These are phyloP conservation scores for Tuta absoluta DNA, from an alignment of 2,888 invertebrate genomes.

Conservation along the genomic window DNA sequence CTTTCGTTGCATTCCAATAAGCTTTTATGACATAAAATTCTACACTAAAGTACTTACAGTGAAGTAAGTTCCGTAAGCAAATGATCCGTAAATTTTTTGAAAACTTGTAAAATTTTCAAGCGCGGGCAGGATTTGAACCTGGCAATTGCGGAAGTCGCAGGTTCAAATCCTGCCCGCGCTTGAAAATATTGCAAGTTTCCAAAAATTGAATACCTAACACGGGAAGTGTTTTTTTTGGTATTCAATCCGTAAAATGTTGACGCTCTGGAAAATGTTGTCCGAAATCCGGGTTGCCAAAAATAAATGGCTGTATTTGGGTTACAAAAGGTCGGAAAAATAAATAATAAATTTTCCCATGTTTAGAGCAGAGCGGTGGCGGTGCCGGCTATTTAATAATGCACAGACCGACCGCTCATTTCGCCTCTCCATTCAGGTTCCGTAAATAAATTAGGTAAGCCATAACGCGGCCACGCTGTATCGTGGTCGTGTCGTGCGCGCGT, in stretches of 20 bases:
- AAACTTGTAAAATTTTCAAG: no score
- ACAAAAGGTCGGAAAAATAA: constrained; percentile 21
- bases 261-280: not conserved
- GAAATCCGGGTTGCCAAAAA: constrained; percentile 8
- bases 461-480: constrained; percentile 27
- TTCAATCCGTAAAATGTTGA: not conserved
- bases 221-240: no score
- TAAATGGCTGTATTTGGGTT: constrained; percentile 14
- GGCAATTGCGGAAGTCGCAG: no score
- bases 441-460: constrained; percentile 38
- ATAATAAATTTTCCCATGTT: constrained; percentile 27
- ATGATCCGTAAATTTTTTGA: no score
- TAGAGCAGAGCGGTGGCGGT: constrained; percentile 21
- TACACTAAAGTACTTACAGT: no score
- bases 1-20: no score
- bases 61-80: no score
- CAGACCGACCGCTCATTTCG: constrained; percentile 35
- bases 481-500: not conserved
- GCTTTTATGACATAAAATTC: no score
- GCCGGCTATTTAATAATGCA: constrained; percentile 37
- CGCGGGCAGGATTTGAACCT: no score
- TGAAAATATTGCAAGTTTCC: no score
- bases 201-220: no score
- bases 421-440: constrained; percentile 30
- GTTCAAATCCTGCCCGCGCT: no score